phyloP scores from a whole-genome alignment of 2,888 invertebrate genomes.

The Troides helena region DNA sequence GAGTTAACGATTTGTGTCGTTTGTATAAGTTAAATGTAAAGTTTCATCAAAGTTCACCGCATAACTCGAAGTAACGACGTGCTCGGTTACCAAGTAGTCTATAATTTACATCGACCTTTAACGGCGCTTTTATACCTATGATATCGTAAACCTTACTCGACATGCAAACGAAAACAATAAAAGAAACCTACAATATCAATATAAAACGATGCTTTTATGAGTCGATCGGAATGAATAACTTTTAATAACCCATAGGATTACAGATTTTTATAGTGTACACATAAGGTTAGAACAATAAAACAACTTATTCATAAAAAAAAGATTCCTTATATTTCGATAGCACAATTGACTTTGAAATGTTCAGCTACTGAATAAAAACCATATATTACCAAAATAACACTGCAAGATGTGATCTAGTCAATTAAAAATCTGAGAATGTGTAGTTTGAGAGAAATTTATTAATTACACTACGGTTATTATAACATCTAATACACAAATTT shows the following conservation, averaged over 20 bases:
- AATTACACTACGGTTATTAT: slow-evolving; percentile 59
- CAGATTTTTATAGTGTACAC: slow-evolving; percentile 12
- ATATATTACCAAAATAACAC: slow-evolving; percentile 30
- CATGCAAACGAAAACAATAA: slow-evolving; percentile 37
- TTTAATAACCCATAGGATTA: slow-evolving; percentile 29
- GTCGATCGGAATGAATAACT: slow-evolving; percentile 28
- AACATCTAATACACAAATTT: slow-evolving; percentile 74
- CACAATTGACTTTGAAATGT: slow-evolving; percentile 68
- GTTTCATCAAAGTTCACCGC: neutral
- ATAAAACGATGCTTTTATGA: slow-evolving; percentile 30
- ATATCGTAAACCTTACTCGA: slow-evolving; percentile 45
- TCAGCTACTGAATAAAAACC: slow-evolving; percentile 48
- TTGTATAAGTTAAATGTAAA: neutral
- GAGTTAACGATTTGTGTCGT: neutral
- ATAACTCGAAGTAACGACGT: slow-evolving; percentile 51
- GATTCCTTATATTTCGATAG: slow-evolving; percentile 63
- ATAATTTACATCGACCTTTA: slow-evolving; percentile 36
- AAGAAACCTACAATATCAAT: slow-evolving; percentile 40
- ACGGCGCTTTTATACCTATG: slow-evolving; percentile 34
- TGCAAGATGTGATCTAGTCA: slow-evolving; percentile 39
- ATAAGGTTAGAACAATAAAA: slow-evolving; percentile 46
- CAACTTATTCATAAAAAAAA: slow-evolving; percentile 47
- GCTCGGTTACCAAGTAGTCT: slow-evolving; percentile 61
- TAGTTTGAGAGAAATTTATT: slow-evolving; percentile 33
- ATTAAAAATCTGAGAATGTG: slow-evolving; percentile 43